phyloP scores from a whole-genome alignment of 2,797 vertebrate species.

The Myotis vivesi region DNA sequence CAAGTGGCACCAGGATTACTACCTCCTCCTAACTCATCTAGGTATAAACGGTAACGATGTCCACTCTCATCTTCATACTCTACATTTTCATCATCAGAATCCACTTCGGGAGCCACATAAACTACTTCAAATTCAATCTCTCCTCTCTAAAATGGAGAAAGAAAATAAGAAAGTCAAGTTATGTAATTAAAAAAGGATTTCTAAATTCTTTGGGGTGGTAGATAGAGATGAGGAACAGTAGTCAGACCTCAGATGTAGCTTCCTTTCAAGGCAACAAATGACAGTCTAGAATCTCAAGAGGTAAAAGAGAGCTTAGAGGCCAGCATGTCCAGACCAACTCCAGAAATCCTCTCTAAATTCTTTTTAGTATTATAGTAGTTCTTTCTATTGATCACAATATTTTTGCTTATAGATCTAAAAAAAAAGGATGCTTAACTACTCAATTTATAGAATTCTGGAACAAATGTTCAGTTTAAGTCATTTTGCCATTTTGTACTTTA shows the following conservation, averaged over 20 bases:
- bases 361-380: background rate
- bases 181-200: background rate
- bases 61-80: conserved; percentile 98
- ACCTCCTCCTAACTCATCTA: conserved; percentile 94
- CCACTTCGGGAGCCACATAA: conserved; percentile 98
- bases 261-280: background rate
- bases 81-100: conserved; percentile 98
- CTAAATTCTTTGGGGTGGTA: background rate
- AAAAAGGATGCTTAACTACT: conserved; percentile 5
- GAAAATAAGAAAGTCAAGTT: conserved; percentile 14
- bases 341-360: background rate
- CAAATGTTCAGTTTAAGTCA: background rate
- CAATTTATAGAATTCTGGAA: conserved; percentile 4
- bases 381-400: background rate
- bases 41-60: conserved; percentile 96
- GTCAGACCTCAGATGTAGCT: background rate
- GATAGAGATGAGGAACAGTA: background rate
- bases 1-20: conserved; percentile 83
- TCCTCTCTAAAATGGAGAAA: conserved; percentile 87
- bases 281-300: background rate
- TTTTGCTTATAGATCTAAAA: conserved; percentile 19
- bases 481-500: conserved; percentile 30
- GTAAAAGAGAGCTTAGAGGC: background rate
- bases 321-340: background rate
- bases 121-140: conserved; percentile 99